Conservation (phyloP, 30 jellyfish, hydroid and myxozoan genomes). For the Aurelia sp. region DNA sequence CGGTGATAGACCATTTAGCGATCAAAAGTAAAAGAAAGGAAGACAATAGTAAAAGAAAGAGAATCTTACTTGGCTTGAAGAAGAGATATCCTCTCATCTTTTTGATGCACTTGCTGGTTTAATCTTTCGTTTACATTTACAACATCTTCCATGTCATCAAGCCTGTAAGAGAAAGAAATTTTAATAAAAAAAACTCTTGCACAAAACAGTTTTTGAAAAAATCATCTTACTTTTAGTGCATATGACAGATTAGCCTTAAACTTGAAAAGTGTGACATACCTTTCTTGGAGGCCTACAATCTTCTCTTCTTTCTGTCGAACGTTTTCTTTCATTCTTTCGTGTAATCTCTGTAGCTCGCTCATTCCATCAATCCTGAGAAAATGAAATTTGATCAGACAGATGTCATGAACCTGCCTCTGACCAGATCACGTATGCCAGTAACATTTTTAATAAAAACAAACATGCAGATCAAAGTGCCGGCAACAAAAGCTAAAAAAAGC, state of each 20-base stretch:
- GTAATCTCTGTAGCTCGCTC: slow-evolving; percentile 69
- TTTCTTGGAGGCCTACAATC: slow-evolving; percentile 79
- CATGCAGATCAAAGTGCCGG: too few relatives aligned
- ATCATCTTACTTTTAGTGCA: neutral
- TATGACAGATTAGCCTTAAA: neutral
- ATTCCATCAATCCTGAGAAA: slow-evolving; percentile 75
- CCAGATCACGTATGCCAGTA: too few relatives aligned
- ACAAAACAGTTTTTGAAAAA: neutral
- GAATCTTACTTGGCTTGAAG: slow-evolving; percentile 81
- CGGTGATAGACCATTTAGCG: too few relatives aligned
- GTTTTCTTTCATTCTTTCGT: slow-evolving; percentile 85
- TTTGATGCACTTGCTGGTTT: slow-evolving; percentile 91
- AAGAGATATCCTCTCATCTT: slow-evolving; percentile 84
- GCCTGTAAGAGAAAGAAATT: slow-evolving; percentile 32
- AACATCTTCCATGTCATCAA: slow-evolving; percentile 92
- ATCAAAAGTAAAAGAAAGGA: neutral
- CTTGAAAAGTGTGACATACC: slow-evolving; percentile 36
- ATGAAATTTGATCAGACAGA: too few relatives aligned
- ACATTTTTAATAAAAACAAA: too few relatives aligned
- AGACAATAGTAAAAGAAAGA: neutral
- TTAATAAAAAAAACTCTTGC: too few relatives aligned
- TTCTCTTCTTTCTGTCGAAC: slow-evolving; percentile 83
- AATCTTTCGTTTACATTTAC: slow-evolving; percentile 93
- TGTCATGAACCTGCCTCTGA: too few relatives aligned
- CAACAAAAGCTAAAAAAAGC: too few relatives aligned